Conservation (phyloP, 1,140 invertebrate genomes). For the Myzus persicae region DNA sequence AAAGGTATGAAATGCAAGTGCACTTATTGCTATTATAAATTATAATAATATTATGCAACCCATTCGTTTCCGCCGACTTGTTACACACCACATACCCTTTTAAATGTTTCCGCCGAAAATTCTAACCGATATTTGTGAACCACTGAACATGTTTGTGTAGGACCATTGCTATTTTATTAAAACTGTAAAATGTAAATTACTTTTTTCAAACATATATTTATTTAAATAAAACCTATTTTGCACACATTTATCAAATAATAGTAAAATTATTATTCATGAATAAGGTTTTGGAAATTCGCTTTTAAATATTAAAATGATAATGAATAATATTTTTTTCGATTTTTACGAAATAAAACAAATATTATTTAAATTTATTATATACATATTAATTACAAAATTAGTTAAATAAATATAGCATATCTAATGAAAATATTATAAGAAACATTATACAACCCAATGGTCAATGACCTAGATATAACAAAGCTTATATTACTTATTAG, state of each 20-base stretch:
- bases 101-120: slow-evolving; percentile 15
- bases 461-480: too few species aligned
- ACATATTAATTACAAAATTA: not conserved
- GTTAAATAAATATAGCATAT: not conserved
- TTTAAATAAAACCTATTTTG: not conserved
- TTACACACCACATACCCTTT: not conserved
- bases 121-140: not conserved
- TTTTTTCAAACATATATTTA: not conserved
- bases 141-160: not conserved
- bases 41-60: not conserved
- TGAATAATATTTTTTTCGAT: not conserved
- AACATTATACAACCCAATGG: too few species aligned
- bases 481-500: too few species aligned
- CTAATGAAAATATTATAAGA: not conserved
- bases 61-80: not conserved
- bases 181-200: not conserved
- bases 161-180: not conserved
- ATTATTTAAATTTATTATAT: not conserved
- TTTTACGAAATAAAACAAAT: not conserved
- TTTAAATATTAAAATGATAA: not conserved
- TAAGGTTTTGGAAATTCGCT: not conserved
- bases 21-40: not conserved
- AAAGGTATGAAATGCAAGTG: not conserved
- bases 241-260: not conserved
- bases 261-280: not conserved